Conservation (phyloP, 37 sponge, comb jelly and placozoan species). For the Sycon ciliatum region DNA sequence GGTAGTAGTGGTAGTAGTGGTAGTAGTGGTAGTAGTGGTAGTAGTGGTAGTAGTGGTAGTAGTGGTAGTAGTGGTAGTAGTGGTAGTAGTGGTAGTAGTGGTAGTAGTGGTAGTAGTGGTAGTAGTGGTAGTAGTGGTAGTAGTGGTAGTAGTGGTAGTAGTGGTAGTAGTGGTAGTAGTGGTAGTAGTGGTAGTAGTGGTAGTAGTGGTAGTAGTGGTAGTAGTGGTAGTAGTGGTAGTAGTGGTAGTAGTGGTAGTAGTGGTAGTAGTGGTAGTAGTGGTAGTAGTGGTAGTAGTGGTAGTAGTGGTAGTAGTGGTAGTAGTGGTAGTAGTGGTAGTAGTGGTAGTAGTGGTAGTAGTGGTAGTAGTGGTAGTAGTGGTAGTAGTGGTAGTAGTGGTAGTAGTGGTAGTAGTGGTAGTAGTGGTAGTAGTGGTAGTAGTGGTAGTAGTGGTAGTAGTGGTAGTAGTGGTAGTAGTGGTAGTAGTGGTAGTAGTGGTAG, state of each 20-base stretch:
- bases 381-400: slow-evolving; percentile 8
- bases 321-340: slow-evolving; percentile 8
- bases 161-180: slow-evolving; percentile 9
- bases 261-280: slow-evolving; percentile 9
- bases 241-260: slow-evolving; percentile 9
- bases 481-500: slow-evolving; percentile 9
- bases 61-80: slow-evolving; percentile 9
- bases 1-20: slow-evolving; percentile 9
- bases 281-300: slow-evolving; percentile 9
- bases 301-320: slow-evolving; percentile 9
- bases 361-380: slow-evolving; percentile 9
- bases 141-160: slow-evolving; percentile 8
- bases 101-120: slow-evolving; percentile 9
- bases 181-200: slow-evolving; percentile 9
- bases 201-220: slow-evolving; percentile 8
- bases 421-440: slow-evolving; percentile 9
- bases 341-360: slow-evolving; percentile 9
- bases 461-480: slow-evolving; percentile 9
- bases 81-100: slow-evolving; percentile 9
- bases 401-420: slow-evolving; percentile 9
- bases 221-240: slow-evolving; percentile 9
- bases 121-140: slow-evolving; percentile 9
- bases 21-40: slow-evolving; percentile 8
- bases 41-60: slow-evolving; percentile 9
- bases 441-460: slow-evolving; percentile 9